phyloP scores from a whole-genome alignment of 1,140 invertebrate genomes.

The Eueides isabella region DNA sequence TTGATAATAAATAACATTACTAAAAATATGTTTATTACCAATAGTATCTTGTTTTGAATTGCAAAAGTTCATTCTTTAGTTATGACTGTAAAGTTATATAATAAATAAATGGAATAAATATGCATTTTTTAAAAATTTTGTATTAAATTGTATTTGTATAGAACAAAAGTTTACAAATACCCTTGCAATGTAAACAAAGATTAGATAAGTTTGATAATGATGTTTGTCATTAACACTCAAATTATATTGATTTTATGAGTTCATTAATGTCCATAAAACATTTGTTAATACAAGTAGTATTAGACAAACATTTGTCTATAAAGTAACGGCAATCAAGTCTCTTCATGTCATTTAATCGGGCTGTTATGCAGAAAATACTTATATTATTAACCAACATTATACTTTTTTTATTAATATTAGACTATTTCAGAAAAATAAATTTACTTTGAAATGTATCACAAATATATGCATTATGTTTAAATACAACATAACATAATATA shows the following conservation, averaged over 20 bases:
- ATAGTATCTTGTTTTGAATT: neutral
- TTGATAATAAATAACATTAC: neutral
- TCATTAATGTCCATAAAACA: neutral
- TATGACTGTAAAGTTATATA: neutral
- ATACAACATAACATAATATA: no score
- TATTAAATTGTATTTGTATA: neutral
- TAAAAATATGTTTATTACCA: constrained; percentile 3
- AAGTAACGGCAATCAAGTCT: no score
- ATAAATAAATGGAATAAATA: neutral
- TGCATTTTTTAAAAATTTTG: neutral
- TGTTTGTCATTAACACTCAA: neutral
- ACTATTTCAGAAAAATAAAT: no score
- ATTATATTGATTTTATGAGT: neutral
- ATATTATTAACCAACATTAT: no score
- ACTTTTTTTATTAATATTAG: no score
- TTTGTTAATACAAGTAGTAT: neutral
- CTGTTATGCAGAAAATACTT: no score
- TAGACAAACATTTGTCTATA: neutral
- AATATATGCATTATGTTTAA: no score
- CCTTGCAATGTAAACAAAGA: neutral
- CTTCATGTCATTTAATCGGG: no score
- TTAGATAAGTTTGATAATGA: constrained; percentile 1
- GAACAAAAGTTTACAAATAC: no score
- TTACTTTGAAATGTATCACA: no score
- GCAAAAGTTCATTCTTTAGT: constrained; percentile 1